These are phyloP conservation scores for Melangyna quadrimaculata DNA, from an alignment of 2,888 invertebrate genomes.

Conservation along the genomic window DNA sequence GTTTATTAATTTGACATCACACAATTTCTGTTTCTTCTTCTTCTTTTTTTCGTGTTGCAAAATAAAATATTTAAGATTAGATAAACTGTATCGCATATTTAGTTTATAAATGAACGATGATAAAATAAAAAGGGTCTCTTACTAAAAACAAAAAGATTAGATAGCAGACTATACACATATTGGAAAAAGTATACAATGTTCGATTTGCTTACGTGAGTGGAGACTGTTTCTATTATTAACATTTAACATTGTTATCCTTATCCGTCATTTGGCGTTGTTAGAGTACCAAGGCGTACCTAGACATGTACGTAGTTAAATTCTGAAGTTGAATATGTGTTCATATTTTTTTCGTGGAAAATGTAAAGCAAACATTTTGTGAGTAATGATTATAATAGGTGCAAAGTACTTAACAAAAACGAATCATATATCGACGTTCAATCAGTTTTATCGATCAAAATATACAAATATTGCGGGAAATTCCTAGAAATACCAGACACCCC, in stretches of 20 bases:
- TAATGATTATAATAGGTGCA: neutral
- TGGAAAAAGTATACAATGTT: conserved; percentile 4
- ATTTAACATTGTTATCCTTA: neutral
- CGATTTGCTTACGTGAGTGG: conserved; percentile 19
- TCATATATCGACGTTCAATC: neutral
- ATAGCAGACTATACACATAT: neutral
- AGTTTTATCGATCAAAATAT: neutral
- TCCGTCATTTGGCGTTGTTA: neutral
- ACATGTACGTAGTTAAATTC: neutral
- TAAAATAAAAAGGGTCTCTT: neutral
- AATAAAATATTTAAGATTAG: conserved; percentile 32
- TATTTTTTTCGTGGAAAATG: conserved; percentile 2
- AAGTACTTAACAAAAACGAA: neutral
- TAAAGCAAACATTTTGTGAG: neutral
- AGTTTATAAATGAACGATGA: conserved; percentile 10
- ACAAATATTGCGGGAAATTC: neutral
- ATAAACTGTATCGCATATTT: conserved; percentile 16
- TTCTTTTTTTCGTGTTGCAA: conserved; percentile 23
- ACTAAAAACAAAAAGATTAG: conserved; percentile 34
- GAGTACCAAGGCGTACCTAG: neutral
- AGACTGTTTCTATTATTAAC: neutral
- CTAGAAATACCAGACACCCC: neutral
- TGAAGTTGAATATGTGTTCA: neutral
- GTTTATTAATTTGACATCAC: neutral
- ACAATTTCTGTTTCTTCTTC: neutral